Evolutionary conservation across 1,140 invertebrate species (phyloP), one percentile per base, ranked within the genome.

Genomic region (Zaprionus lachaisei): DNA sequence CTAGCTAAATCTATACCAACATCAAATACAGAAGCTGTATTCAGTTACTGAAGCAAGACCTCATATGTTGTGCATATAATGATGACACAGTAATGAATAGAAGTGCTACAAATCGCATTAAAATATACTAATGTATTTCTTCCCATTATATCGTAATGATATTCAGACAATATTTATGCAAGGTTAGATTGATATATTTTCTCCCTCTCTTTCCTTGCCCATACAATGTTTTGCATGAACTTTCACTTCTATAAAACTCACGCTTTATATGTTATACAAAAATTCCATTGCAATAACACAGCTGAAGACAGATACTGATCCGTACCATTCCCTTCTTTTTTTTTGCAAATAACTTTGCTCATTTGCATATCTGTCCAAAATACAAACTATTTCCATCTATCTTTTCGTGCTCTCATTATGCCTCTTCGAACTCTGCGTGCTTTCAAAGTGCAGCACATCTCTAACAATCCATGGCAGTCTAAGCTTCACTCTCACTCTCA

Each of bases 401-500:
- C 11, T 20, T 11, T 51, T 22, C 20, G 20, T 51, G 47, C 47
- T 51, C 47, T 24, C 22, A 24, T 51, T 51, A 9, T 51, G 47
- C 47, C 41, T 47, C 41, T 47, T 3, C 20, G 20, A 22, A 5
- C 20, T 51, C 20, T 51, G 47, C 47, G 47, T 51, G 47, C 47
- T 24, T 51, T 11, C 20, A 51, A 51, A 51, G 11, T 51, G 17
- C 22, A 51, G 47, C 20, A 20, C 47, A 51, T 51, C 47, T 51
- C 47, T 51, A 51, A 5, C 20, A 11, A 24, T 20, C 12, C 47
- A 11, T 20, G 1, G 44, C 20, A 17, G n/a, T n/a, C 41, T 75
- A 49, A 24, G 4, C 26, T 17, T 57, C 7, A 64, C 49, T 63
- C 51, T 69, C 54, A 41, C 37, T 70, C 60, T 56, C 38, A 22